phyloP scores from a whole-genome alignment of 2,113 vertebrate species.

The Dunckerocampus dactyliophorus region DNA sequence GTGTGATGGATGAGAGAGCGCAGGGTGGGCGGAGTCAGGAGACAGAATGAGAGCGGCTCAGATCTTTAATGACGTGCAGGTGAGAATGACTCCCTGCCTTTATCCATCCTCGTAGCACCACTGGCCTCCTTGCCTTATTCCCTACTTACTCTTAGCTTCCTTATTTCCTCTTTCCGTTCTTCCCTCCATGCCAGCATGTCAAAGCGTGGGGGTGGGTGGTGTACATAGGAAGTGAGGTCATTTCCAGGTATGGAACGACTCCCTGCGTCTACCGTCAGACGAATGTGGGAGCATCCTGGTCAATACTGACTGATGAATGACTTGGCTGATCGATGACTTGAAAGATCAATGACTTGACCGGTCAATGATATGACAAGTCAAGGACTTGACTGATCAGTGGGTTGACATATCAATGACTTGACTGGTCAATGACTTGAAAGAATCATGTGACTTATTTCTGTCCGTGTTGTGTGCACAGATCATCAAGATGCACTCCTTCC shows the following conservation, averaged over 20 bases:
- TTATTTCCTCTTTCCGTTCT: background rate
- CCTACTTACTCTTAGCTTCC: background rate
- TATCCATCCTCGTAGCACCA: too few relatives aligned
- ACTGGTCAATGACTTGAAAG: background rate
- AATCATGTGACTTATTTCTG: background rate
- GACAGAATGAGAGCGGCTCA: constrained; percentile 4
- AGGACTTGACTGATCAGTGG: background rate
- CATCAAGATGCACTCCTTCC: constrained; percentile 99
- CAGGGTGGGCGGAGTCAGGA: background rate
- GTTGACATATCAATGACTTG: background rate
- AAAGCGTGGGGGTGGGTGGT: too few relatives aligned
- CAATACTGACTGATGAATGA: background rate
- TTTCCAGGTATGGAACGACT: too few relatives aligned
- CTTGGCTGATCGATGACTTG: background rate
- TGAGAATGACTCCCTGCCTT: background rate
- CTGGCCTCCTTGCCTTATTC: background rate
- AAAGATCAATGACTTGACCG: background rate
- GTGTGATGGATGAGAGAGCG: background rate
- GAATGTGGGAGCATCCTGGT: background rate
- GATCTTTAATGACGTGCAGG: background rate
- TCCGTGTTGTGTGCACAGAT: constrained; percentile 72
- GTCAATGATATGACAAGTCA: background rate
- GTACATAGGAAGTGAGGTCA: too few relatives aligned
- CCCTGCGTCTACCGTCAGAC: background rate
- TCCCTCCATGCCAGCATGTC: too few relatives aligned